Conservation (phyloP, 2,888 invertebrate genomes). For the Eilema griseolum region DNA sequence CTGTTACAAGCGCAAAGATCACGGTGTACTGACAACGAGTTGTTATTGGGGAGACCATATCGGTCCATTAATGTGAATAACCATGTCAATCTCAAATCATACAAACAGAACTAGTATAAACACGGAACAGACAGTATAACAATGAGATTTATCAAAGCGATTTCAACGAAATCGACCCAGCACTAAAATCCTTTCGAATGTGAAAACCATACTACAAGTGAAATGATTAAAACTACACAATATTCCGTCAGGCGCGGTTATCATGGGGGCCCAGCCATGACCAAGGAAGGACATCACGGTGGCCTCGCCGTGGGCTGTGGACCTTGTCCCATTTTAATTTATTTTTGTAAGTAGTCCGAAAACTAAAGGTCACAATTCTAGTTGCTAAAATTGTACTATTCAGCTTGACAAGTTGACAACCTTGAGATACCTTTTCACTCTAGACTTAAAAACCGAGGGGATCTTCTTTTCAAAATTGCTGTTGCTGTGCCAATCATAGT, state of each 20-base stretch:
- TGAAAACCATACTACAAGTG: neutral
- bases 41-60: too few species aligned
- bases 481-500: neutral
- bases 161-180: too few species aligned
- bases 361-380: neutral
- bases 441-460: neutral
- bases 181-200: neutral
- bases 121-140: too few species aligned
- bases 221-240: neutral
- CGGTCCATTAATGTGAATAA: too few species aligned
- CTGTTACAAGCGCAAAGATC: too few species aligned
- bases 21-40: too few species aligned
- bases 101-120: too few species aligned
- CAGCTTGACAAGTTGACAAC: neutral
- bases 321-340: neutral
- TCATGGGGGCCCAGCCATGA: neutral
- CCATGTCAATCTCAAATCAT: too few species aligned
- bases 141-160: too few species aligned
- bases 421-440: neutral
- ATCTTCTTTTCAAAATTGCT: neutral
- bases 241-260: neutral
- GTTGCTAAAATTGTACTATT: neutral
- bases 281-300: neutral
- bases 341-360: constrained; percentile 5
- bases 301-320: constrained; percentile 1